Evolutionary conservation across 2,888 invertebrate species (phyloP).

Genomic region (Geophilus truncorum): DNA sequence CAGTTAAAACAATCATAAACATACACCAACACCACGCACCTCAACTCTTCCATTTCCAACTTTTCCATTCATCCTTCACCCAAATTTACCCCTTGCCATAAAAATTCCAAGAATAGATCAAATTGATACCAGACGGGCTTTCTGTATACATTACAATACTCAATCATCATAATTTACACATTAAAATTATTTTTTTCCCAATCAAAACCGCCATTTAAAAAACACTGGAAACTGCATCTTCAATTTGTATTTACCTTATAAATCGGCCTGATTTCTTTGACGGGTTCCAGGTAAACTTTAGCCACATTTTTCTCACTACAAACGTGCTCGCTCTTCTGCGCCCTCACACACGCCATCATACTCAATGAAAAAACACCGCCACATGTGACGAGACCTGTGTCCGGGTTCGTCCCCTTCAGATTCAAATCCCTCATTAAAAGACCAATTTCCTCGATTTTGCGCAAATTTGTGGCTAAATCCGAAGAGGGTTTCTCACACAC

Average conservation of each 20-base stretch:
- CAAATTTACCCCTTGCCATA: not conserved
- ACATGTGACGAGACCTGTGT: constrained; percentile 1
- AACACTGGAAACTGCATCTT: too few species aligned
- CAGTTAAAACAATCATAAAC: too few species aligned
- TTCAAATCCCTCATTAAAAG: constrained; percentile 1
- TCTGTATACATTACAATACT: not conserved
- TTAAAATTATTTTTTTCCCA: too few species aligned
- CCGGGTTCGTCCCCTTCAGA: not conserved
- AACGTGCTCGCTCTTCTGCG: not conserved
- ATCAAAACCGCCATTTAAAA: too few species aligned
- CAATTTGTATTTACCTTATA: not conserved
- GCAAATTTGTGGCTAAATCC: too few species aligned
- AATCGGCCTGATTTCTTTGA: not conserved
- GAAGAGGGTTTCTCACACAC: too few species aligned
- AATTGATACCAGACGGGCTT: not conserved
- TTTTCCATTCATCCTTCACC: too few species aligned
- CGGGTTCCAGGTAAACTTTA: not conserved
- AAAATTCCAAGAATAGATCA: not conserved
- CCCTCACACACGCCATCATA: not conserved
- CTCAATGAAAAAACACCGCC: not conserved
- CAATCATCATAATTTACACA: not conserved
- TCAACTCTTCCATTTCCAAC: not conserved
- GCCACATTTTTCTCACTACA: not conserved
- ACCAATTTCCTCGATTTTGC: not conserved
- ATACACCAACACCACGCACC: too few species aligned